Evolutionary conservation across 1,140 invertebrate species (phyloP).

Genomic region (Neuroterus valhalla): DNA sequence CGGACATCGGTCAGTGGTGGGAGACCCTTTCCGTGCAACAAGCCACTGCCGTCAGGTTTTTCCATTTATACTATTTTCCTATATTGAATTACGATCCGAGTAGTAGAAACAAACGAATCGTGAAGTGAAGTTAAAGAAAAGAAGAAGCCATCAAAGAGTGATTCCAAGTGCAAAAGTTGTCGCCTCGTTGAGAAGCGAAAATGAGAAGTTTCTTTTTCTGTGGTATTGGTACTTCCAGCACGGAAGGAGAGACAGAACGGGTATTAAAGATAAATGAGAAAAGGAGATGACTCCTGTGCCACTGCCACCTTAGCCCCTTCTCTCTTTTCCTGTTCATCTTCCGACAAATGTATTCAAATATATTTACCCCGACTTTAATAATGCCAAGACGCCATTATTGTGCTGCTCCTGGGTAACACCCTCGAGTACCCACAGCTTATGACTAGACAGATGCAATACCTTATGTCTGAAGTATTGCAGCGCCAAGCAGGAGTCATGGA

Average conservation of each 20-base stretch:
- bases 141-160: constrained; percentile 28
- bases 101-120: too few relatives aligned
- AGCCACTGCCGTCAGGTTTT: too few relatives aligned
- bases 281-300: constrained; percentile 45
- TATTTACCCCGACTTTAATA: constrained; percentile 58
- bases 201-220: too few relatives aligned
- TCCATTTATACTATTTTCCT: too few relatives aligned
- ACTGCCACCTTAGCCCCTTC: constrained; percentile 49
- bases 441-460: constrained; percentile 44
- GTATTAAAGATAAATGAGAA: too few relatives aligned
- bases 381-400: constrained; percentile 53
- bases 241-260: too few relatives aligned
- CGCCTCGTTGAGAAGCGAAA: too few relatives aligned
- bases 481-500: background rate
- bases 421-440: constrained; percentile 42
- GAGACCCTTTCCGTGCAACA: too few relatives aligned
- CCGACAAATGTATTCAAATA: constrained; percentile 61
- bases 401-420: constrained; percentile 47
- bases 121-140: background rate
- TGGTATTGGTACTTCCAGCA: too few relatives aligned
- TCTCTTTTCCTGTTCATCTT: constrained; percentile 46
- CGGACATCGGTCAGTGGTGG: too few relatives aligned
- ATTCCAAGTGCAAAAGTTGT: background rate
- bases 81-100: too few relatives aligned
- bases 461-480: background rate